Evolutionary conservation across 92 coral and sea anemone species (phyloP).

Genomic region (Umimayanthus chanpuru): DNA sequence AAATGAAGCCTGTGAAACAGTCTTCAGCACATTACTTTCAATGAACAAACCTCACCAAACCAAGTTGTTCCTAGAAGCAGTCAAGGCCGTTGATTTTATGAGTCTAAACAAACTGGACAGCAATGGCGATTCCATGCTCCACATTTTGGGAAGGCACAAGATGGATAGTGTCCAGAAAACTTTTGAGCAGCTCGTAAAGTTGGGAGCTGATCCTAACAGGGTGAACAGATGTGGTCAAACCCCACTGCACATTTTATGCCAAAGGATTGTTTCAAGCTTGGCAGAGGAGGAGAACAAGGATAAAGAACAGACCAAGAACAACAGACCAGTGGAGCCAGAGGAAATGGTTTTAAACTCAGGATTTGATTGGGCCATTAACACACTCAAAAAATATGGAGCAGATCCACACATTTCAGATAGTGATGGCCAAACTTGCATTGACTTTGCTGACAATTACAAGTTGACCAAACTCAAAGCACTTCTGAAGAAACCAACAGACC

Average conservation of each 20-base stretch:
- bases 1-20: slow-evolving; percentile 1
- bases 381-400: slow-evolving; percentile 5
- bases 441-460: neutral
- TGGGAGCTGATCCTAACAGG: slow-evolving; percentile 8
- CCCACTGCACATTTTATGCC: neutral
- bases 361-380: neutral
- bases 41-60: slow-evolving; percentile 4
- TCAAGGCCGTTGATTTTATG: neutral
- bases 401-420: neutral
- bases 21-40: slow-evolving; percentile 1
- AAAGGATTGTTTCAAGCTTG: neutral
- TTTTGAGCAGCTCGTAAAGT: neutral
- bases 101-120: neutral
- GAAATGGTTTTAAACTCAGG: neutral
- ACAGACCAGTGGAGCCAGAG: neutral
- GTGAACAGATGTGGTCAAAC: neutral
- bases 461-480: neutral
- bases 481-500: neutral
- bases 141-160: neutral
- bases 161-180: slow-evolving; percentile 5
- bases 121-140: slow-evolving; percentile 2
- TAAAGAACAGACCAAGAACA: neutral
- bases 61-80: slow-evolving; percentile 18
- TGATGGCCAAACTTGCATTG: neutral
- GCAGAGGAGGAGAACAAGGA: neutral